phyloP scores from a whole-genome alignment of 2,113 vertebrate genomes.

The Nibea coibor region DNA sequence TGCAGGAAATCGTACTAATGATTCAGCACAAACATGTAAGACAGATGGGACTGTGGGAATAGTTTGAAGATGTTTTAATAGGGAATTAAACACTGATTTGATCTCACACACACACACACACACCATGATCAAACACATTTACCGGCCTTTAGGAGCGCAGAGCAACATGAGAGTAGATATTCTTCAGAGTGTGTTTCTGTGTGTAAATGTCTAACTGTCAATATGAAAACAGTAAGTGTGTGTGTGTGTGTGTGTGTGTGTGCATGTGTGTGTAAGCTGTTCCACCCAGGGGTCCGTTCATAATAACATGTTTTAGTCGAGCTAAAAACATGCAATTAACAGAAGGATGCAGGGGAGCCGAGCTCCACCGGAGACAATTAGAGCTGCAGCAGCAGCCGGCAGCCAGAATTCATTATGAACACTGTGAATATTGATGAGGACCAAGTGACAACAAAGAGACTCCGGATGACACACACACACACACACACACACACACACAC shows the following conservation, averaged over 20 bases:
- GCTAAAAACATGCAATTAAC: slow-evolving; percentile 69
- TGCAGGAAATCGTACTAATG: not conserved
- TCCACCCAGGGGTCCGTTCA: slow-evolving; percentile 39
- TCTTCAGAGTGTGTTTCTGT: not conserved
- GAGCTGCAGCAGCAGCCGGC: slow-evolving; percentile 51
- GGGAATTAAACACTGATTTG: not conserved
- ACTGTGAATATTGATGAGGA: slow-evolving; percentile 68
- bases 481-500: not conserved
- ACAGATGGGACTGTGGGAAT: not conserved
- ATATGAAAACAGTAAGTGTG: not conserved
- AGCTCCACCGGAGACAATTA: slow-evolving; percentile 67
- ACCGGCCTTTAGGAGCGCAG: slow-evolving; percentile 9
- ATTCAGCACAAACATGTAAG: no score
- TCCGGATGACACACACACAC: not conserved
- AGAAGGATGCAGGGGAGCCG: slow-evolving; percentile 22
- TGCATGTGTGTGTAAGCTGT: not conserved
- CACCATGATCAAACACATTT: slow-evolving; percentile 18
- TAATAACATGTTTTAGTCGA: slow-evolving; percentile 66
- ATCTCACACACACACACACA: not conserved
- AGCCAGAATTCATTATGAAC: slow-evolving; percentile 59
- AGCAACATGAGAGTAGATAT: not conserved
- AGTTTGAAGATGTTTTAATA: not conserved
- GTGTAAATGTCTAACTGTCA: not conserved
- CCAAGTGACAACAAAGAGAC: slow-evolving; percentile 65
- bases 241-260: not conserved